A percentile compares a stretch with the other conserved stretches of the same genome.
Conservation (phyloP, 2,113 vertebrate species). For the Oncorhynchus masou region DNA sequence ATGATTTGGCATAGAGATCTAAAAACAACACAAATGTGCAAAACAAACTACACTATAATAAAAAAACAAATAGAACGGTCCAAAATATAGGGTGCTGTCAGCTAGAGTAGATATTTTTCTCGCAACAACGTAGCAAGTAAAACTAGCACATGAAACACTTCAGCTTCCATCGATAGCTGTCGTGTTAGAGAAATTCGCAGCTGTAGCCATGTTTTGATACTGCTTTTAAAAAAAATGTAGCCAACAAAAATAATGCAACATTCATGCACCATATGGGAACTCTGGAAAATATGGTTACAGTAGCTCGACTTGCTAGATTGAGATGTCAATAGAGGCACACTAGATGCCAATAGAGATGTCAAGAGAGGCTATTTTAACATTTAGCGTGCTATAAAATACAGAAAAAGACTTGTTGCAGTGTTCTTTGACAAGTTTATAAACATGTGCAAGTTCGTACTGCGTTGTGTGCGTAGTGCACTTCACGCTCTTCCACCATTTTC, state of each 20-base stretch:
- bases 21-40: background rate
- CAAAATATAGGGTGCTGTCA: background rate
- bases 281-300: background rate
- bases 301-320: background rate
- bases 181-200: background rate
- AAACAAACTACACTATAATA: background rate
- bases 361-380: background rate
- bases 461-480: background rate
- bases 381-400: background rate
- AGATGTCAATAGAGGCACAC: background rate
- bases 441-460: background rate
- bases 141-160: background rate
- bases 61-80: background rate
- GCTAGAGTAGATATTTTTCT: background rate
- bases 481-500: constrained; percentile 67
- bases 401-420: background rate
- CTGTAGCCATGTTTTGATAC: background rate
- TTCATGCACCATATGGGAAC: background rate
- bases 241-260: background rate
- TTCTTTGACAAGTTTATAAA: background rate
- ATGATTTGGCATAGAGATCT: background rate
- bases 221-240: background rate
- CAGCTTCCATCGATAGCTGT: background rate
- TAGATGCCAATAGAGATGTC: background rate
- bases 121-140: background rate